Evolutionary conservation across 92 coral and sea anemone genomes (phyloP).

Genomic region (Parazoanthus swiftii): DNA sequence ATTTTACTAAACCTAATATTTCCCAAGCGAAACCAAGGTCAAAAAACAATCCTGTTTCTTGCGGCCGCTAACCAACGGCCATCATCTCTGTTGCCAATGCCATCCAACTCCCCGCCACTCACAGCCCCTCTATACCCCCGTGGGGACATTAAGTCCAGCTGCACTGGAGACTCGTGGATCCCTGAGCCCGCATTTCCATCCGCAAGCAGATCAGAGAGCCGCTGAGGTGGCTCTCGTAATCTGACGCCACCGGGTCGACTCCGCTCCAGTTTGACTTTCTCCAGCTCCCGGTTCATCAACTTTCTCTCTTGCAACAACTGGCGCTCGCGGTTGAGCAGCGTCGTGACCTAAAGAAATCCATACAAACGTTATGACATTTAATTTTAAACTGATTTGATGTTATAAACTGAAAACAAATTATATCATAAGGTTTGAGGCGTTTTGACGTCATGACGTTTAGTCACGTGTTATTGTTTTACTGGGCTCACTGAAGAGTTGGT

Average conservation of each 20-base stretch:
- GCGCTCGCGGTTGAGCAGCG: conserved; percentile 89
- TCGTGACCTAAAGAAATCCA: conserved; percentile 66
- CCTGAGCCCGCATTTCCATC: conserved; percentile 60
- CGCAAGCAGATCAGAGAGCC: conserved; percentile 76
- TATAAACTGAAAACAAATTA: too few relatives aligned
- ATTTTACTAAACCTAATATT: neutral
- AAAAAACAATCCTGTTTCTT: conserved; percentile 66
- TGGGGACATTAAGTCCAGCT: conserved; percentile 88
- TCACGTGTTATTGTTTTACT: neutral
- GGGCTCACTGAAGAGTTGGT: neutral
- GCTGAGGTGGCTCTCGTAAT: conserved; percentile 80
- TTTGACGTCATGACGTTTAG: neutral
- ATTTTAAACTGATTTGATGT: too few relatives aligned
- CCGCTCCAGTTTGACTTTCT: conserved; percentile 79
- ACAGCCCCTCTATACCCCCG: conserved; percentile 66
- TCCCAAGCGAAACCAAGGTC: conserved; percentile 17
- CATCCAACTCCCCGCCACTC: conserved; percentile 68
- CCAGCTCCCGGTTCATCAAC: conserved; percentile 79
- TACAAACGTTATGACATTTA: too few relatives aligned
- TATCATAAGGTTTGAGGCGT: too few relatives aligned
- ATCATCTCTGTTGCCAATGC: conserved; percentile 57
- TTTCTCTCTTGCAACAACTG: conserved; percentile 92
- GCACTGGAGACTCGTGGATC: conserved; percentile 74
- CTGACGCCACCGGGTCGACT: conserved; percentile 79
- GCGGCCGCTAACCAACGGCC: conserved; percentile 50